Percentiles rank a stretch among this genome's conserved stretches.
Conservation (phyloP, 2,888 invertebrate species). For the Masnerella sp. region DNA sequence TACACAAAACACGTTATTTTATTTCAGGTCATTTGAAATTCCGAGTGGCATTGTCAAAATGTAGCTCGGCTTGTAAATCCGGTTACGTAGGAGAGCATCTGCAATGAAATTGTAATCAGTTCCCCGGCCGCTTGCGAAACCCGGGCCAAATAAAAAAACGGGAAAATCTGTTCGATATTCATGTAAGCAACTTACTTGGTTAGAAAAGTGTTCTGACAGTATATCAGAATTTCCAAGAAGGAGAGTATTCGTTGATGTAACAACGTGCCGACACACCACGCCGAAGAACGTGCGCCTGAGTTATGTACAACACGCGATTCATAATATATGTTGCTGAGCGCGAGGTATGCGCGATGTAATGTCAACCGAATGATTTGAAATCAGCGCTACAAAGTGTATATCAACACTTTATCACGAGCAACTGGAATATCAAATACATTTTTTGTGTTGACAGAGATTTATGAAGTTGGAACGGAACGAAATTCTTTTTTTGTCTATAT, state of each 20-base stretch:
- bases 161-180: constrained; percentile 48
- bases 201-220: constrained; percentile 45
- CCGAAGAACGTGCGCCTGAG: constrained; percentile 31
- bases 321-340: constrained; percentile 35
- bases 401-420: constrained; percentile 25
- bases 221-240: constrained; percentile 38
- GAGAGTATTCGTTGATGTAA: constrained; percentile 30
- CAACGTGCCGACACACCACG: constrained; percentile 20
- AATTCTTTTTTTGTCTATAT: background rate
- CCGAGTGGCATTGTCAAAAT: constrained; percentile 16
- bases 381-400: constrained; percentile 25
- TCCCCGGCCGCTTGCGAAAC: constrained; percentile 23
- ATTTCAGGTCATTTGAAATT: constrained; percentile 28
- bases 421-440: constrained; percentile 5
- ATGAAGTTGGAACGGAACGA: background rate
- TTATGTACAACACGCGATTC: constrained; percentile 46
- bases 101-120: constrained; percentile 50
- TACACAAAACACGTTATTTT: constrained; percentile 13
- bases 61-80: constrained; percentile 28
- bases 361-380: constrained; percentile 39
- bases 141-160: constrained; percentile 13
- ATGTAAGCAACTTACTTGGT: constrained; percentile 42
- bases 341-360: constrained; percentile 17
- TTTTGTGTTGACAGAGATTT: background rate
- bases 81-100: constrained; percentile 32